phyloP scores from a whole-genome alignment of 2,888 invertebrate species.

The Linyphia triangularis region DNA sequence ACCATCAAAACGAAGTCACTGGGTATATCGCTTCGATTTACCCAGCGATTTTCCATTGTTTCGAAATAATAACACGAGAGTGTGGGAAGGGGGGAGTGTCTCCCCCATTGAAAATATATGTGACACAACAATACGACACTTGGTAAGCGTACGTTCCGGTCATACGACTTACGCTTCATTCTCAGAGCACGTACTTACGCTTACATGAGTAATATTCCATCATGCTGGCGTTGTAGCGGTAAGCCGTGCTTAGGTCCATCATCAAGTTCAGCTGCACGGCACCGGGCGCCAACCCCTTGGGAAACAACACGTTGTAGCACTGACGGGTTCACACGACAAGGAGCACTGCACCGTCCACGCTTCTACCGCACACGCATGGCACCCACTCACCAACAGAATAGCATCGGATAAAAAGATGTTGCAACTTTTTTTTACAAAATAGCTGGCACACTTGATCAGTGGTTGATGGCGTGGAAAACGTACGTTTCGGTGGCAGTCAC shows the following conservation, averaged over 20 bases:
- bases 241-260: slow-evolving; percentile 95
- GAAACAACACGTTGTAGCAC: slow-evolving; percentile 71
- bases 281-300: slow-evolving; percentile 57
- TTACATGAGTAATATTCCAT: slow-evolving; percentile 97
- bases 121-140: not conserved
- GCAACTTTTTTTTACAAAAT: not conserved
- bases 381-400: not conserved
- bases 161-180: slow-evolving; percentile 25
- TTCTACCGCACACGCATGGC: not conserved
- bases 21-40: not conserved
- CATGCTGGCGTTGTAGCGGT: slow-evolving; percentile 98
- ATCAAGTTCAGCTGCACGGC: slow-evolving; percentile 68
- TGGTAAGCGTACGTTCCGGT: not conserved
- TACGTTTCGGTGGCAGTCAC: slow-evolving; percentile 5
- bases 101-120: not conserved
- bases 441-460: not conserved
- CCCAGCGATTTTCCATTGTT: not conserved
- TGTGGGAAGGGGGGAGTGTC: not conserved
- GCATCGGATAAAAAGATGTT: not conserved
- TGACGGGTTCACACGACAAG: not conserved
- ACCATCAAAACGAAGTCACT: not conserved
- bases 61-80: not conserved
- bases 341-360: not conserved
- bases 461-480: not conserved
- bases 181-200: slow-evolving; percentile 76